A percentile compares a stretch with the other conserved stretches of the same genome.
Evolutionary conservation across 2,797 vertebrate genomes (phyloP).

Genomic region (Cirrhinus molitorella): DNA sequence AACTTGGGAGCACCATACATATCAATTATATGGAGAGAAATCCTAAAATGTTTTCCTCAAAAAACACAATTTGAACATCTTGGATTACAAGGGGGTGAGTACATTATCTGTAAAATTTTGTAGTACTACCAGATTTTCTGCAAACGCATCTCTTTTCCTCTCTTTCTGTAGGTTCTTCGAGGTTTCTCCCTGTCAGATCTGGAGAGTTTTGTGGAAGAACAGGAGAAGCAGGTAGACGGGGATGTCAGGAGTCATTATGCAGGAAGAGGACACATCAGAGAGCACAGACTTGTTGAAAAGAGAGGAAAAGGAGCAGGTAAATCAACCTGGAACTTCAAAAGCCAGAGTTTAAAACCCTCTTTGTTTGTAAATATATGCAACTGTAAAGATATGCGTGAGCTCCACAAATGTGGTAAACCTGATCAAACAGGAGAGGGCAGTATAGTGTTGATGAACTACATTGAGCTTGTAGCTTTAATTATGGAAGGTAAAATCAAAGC

Average conservation of each 20-base stretch:
- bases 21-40: too few species aligned
- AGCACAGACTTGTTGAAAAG: constrained; percentile 38
- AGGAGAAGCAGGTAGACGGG: constrained; percentile 81
- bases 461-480: background rate
- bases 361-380: background rate
- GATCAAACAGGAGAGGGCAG: constrained; percentile 66
- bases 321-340: background rate
- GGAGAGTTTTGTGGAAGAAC: constrained; percentile 88
- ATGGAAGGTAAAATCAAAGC: background rate
- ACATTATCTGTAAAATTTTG: too few species aligned
- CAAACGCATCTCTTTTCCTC: background rate
- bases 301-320: constrained; percentile 74
- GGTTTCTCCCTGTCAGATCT: constrained; percentile 81
- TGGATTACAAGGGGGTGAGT: too few species aligned
- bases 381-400: background rate
- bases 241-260: constrained; percentile 62
- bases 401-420: background rate
- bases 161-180: constrained; percentile 79
- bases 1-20: too few species aligned
- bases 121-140: too few species aligned
- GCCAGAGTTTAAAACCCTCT: background rate
- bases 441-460: constrained; percentile 57
- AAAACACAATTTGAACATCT: too few species aligned
- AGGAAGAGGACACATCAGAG: constrained; percentile 53
- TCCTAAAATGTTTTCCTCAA: too few species aligned